Evolutionary conservation across 2,888 invertebrate genomes (phyloP).

Genomic region (Zelleria hepariella): DNA sequence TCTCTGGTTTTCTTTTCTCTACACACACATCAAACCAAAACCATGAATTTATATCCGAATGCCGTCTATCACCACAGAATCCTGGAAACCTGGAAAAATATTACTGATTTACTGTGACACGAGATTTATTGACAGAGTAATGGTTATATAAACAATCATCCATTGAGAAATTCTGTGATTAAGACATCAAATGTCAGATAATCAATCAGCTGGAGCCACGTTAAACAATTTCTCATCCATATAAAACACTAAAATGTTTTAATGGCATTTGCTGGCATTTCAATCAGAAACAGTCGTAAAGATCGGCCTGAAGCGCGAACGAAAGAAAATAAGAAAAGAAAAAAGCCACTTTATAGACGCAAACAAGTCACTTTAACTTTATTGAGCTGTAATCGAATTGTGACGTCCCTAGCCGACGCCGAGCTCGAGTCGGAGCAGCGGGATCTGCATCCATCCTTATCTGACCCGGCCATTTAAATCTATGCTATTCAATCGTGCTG

Average conservation of each 20-base stretch:
- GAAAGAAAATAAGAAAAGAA: constrained; percentile 51
- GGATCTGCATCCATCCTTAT: constrained; percentile 67
- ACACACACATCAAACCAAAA: too few species aligned
- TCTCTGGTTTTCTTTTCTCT: too few species aligned
- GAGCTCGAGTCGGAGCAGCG: constrained; percentile 44
- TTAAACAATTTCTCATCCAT: neutral
- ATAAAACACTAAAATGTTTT: constrained; percentile 1
- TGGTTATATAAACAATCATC: too few species aligned
- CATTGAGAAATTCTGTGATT: neutral
- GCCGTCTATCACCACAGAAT: too few species aligned
- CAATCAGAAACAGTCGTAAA: constrained; percentile 16
- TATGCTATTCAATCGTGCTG: constrained; percentile 71
- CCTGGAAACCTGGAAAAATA: too few species aligned
- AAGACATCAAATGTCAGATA: neutral
- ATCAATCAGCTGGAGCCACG: neutral
- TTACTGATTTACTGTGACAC: too few species aligned
- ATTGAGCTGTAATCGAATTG: constrained; percentile 73
- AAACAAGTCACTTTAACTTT: constrained; percentile 73
- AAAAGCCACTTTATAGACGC: constrained; percentile 70
- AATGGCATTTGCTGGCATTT: constrained; percentile 4
- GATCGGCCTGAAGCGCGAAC: constrained; percentile 26
- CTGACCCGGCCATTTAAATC: constrained; percentile 70
- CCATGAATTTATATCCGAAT: too few species aligned
- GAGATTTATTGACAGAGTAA: too few species aligned
- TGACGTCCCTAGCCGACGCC: constrained; percentile 63